Evolutionary conservation across 2,797 vertebrate genomes (phyloP), one percentile per base, ranked within the genome.

Genomic region (Rhynchonycteris naso): DNA sequence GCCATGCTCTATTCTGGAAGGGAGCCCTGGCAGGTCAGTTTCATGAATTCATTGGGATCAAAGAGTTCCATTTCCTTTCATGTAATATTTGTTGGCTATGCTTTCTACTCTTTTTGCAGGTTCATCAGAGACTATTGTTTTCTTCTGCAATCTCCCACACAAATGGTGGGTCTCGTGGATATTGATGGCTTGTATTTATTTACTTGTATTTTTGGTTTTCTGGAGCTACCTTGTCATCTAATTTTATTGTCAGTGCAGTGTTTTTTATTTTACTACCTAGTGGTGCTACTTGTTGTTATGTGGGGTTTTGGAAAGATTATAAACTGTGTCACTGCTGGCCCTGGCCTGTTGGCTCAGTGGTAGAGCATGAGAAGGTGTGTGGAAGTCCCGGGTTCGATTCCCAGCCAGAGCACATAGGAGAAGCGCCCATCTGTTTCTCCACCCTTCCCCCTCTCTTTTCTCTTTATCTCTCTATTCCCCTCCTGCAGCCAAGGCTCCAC

Each of bases 251-350:
- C 88, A 81, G 76, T 43, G 43, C 43, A 43, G 43, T 83, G 1
- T 18, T 87, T 93, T 95, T 15, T 21, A 35, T 75, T 90, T 86
- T 95, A 61, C 22, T 80, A 22, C 52, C 28, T 63, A 83, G 54
- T 38, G 58, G 18, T 33, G 72, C 28, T 63, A 52, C 63, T 50
- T 92, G 50, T 43, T 78, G 26, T 80, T 75, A 59, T 19, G 22
- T 65, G 47, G 9, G 24, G 21, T 56, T 84, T 50, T 74, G 35
- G 74, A 90, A 47, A 95, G 8, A 71, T 54, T 80, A 19, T 69
- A 91, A 74, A 74, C 2, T 28, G 50, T 69, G 9, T 61, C 14
- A 12, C 18, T 72, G 15, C 15, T 71, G 6, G 43, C 43, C 43
- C 8, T 43, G 43, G 43, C 43, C 5, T 5, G 43, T 43, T 43